Evolutionary conservation across 2,113 vertebrate genomes (phyloP).

Genomic region (Hippocampus abdominalis): DNA sequence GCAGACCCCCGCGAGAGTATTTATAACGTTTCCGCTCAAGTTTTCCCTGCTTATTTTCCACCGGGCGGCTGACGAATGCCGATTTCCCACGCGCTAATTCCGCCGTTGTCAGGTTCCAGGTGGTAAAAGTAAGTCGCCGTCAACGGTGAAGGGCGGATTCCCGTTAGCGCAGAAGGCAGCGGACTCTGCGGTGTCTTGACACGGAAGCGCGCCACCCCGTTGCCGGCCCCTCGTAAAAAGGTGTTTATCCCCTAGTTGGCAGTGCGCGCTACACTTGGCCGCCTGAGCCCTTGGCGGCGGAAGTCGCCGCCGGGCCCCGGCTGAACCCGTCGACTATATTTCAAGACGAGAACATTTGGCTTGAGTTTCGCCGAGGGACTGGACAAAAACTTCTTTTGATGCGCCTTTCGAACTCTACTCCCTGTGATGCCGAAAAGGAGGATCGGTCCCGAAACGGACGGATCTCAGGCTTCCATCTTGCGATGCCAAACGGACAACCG

Average conservation of each 20-base stretch:
- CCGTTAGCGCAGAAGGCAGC: background rate
- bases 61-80: background rate
- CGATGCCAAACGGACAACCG: background rate
- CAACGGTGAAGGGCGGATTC: slow-evolving; percentile 22
- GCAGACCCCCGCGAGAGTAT: slow-evolving; percentile 31
- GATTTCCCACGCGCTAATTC: background rate
- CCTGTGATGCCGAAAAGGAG: too few relatives aligned
- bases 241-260: slow-evolving; percentile 49
- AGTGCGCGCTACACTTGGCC: slow-evolving; percentile 1
- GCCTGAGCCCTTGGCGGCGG: slow-evolving; percentile 5
- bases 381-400: background rate
- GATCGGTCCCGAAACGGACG: background rate
- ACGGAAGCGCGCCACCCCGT: slow-evolving; percentile 18
- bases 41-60: slow-evolving; percentile 41
- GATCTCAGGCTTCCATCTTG: background rate
- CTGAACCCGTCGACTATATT: background rate
- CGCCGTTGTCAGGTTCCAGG: background rate
- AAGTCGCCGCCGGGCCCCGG: background rate
- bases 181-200: background rate
- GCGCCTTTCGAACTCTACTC: too few relatives aligned
- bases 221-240: slow-evolving; percentile 34
- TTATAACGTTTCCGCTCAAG: slow-evolving; percentile 37
- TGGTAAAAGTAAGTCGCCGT: slow-evolving; percentile 30
- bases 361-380: background rate
- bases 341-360: background rate